These are phyloP conservation scores for Sycobia sp. DNA, from an alignment of 1,140 invertebrate species.

Conservation along the genomic window DNA sequence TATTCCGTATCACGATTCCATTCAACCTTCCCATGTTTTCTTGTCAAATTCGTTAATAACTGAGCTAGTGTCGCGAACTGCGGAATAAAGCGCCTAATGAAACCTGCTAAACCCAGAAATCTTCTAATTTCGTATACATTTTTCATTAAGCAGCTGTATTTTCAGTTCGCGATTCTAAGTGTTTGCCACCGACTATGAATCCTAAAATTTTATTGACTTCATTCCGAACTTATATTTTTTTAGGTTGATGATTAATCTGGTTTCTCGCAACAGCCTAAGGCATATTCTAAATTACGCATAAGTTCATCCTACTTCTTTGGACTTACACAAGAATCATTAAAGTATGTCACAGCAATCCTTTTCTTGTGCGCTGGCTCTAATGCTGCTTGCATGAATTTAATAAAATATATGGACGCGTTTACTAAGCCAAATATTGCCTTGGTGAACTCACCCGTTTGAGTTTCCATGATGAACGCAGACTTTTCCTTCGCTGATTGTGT, in stretches of 20 bases:
- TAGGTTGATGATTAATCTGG: constrained; percentile 35
- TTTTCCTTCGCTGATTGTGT: no score
- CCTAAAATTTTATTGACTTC: not conserved
- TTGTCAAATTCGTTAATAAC: constrained; percentile 36
- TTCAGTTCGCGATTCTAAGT: constrained; percentile 45
- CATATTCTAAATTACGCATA: constrained; percentile 30
- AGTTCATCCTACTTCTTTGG: constrained; percentile 35
- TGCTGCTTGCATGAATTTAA: no score
- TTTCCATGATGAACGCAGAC: no score
- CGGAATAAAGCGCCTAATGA: constrained; percentile 53
- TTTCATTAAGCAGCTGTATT: constrained; percentile 51
- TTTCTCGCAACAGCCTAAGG: constrained; percentile 40
- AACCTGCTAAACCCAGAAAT: constrained; percentile 59
- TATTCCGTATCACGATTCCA: not conserved
- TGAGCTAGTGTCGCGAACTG: constrained; percentile 43
- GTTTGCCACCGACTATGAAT: constrained; percentile 20
- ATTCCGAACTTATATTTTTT: constrained; percentile 9
- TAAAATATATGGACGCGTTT: no score
- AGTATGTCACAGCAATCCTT: no score
- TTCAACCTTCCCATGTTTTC: not conserved
- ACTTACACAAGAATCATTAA: no score
- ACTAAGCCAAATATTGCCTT: no score
- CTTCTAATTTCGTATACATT: constrained; percentile 49
- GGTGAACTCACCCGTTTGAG: no score
- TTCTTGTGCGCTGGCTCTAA: no score